Percentiles rank a stretch among this genome's conserved stretches.
Evolutionary conservation across 2,113 vertebrate species (phyloP).

Genomic region (Oreotrochilus melanogaster): DNA sequence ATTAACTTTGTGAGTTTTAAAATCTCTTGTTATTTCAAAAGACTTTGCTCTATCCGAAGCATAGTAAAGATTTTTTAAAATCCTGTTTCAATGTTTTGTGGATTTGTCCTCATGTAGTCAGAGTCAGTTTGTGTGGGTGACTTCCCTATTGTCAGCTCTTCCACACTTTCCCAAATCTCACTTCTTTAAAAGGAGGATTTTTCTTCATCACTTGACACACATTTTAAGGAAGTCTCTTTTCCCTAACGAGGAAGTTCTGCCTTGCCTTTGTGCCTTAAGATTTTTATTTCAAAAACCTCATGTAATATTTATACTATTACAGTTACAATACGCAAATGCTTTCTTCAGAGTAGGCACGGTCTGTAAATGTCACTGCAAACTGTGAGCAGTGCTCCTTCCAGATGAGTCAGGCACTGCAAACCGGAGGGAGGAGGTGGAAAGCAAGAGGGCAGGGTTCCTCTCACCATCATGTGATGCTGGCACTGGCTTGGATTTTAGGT

Average conservation of each 20-base stretch:
- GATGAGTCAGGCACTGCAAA: not conserved
- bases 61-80: not conserved
- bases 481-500: not conserved
- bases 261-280: not conserved
- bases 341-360: not conserved
- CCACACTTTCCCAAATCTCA: not conserved
- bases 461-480: not conserved
- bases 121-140: not conserved
- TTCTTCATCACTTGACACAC: not conserved
- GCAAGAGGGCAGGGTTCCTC: not conserved
- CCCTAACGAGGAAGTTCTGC: not conserved
- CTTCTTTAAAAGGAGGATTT: not conserved
- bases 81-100: not conserved
- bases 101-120: not conserved
- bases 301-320: not conserved
- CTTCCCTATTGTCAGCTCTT: not conserved
- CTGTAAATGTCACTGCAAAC: not conserved
- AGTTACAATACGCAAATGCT: not conserved
- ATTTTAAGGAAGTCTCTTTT: not conserved
- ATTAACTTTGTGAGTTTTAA: not conserved
- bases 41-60: not conserved
- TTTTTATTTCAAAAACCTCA: not conserved
- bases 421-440: not conserved
- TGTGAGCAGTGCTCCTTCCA: not conserved
- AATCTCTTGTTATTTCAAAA: not conserved